Percentiles rank a stretch among this genome's conserved stretches.
Conservation (phyloP, 2,113 vertebrate species). For the Ptilonorhynchus violaceus region DNA sequence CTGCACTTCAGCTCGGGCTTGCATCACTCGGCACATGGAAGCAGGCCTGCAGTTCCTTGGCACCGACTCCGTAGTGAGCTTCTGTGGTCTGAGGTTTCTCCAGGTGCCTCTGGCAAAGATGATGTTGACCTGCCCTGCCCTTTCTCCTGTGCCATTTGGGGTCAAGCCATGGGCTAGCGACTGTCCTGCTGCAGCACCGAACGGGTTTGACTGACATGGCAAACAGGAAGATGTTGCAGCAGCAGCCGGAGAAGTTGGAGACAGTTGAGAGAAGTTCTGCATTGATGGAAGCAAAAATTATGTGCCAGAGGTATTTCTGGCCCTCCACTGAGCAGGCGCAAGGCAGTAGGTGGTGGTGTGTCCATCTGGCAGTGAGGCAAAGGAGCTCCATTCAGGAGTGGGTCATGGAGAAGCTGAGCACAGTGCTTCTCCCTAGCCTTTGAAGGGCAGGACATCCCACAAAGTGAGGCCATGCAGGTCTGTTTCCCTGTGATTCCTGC, state of each 20-base stretch:
- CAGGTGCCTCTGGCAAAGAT: background rate
- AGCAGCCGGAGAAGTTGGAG: background rate
- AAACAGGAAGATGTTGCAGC: background rate
- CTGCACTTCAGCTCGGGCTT: background rate
- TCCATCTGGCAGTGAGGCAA: background rate
- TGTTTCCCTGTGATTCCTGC: background rate
- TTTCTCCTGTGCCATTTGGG: fast-evolving
- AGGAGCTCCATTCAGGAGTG: background rate
- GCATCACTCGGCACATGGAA: fast-evolving
- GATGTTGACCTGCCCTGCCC: background rate
- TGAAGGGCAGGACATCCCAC: background rate
- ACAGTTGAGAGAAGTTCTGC: background rate
- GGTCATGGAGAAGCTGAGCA: fast-evolving
- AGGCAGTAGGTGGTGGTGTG: background rate
- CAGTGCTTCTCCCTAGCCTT: background rate
- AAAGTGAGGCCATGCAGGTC: fast-evolving
- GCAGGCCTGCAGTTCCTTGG: background rate
- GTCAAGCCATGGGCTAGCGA: fast-evolving
- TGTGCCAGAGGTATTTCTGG: fast-evolving
- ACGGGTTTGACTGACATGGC: background rate
- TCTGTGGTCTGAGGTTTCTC: background rate
- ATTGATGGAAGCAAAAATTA: background rate
- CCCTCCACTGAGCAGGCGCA: background rate
- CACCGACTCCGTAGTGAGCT: fast-evolving
- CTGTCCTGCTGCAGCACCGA: background rate